Percentiles rank a stretch among this genome's conserved stretches.
Conservation (phyloP, 2,888 invertebrate species). For the Pyralis farinalis region DNA sequence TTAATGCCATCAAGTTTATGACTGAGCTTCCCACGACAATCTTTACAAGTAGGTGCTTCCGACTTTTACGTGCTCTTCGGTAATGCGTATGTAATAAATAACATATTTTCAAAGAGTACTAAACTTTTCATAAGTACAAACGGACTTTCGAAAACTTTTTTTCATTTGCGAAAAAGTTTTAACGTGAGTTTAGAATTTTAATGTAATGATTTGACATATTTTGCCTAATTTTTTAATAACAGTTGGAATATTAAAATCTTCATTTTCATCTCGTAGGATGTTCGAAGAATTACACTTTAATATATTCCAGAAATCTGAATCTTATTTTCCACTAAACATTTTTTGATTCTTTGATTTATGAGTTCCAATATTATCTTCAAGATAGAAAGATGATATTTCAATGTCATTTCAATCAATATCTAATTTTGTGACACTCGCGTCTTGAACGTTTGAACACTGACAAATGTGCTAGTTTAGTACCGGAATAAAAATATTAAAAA, state of each 20-base stretch:
- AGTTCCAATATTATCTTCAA: constrained; percentile 1
- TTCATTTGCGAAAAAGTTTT: constrained; percentile 4
- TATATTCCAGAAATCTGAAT: background rate
- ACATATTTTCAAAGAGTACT: constrained; percentile 36
- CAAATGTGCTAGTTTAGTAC: no score
- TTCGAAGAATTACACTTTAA: background rate
- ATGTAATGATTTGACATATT: constrained; percentile 8
- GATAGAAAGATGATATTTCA: constrained; percentile 9
- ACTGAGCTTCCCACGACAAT: constrained; percentile 42
- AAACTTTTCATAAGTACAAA: constrained; percentile 8
- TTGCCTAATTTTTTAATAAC: background rate
- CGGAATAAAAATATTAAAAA: no score
- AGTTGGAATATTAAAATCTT: no score
- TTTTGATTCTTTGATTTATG: constrained; percentile 15
- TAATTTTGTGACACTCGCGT: background rate
- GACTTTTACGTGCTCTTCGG: constrained; percentile 36
- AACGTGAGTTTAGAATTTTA: constrained; percentile 13
- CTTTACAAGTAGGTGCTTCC: constrained; percentile 45
- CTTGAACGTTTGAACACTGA: no score
- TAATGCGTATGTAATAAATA: constrained; percentile 38
- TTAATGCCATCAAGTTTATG: constrained; percentile 63
- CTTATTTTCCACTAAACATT: background rate
- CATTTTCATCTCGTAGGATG: background rate
- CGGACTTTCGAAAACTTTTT: background rate
- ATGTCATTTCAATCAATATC: constrained; percentile 9